Percentiles rank a stretch among this genome's conserved stretches.
Evolutionary conservation across 2,113 vertebrate species (phyloP).

Genomic region (Dipodomys spectabilis): DNA sequence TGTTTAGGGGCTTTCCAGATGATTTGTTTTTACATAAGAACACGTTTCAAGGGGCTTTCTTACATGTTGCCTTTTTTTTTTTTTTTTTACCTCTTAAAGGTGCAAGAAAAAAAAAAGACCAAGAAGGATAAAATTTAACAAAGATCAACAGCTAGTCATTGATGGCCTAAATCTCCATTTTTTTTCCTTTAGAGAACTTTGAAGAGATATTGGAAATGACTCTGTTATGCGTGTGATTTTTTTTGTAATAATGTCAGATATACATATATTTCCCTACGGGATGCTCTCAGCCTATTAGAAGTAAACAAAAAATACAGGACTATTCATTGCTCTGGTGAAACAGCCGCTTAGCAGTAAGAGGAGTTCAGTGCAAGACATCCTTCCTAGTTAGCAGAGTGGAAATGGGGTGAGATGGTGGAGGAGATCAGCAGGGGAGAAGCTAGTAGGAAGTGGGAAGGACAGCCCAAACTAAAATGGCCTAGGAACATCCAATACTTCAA

Average conservation of each 20-base stretch:
- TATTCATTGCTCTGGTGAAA: background rate
- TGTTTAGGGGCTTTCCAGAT: background rate
- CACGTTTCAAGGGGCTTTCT: background rate
- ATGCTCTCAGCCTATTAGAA: background rate
- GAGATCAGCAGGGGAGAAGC: rapidly evolving
- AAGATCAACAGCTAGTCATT: background rate
- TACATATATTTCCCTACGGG: background rate
- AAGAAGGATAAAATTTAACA: background rate
- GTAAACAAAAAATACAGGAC: background rate
- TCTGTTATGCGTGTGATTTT: background rate
- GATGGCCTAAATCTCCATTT: background rate
- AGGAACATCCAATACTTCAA: background rate
- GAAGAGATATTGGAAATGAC: background rate
- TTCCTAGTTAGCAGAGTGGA: background rate
- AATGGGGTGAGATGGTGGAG: rapidly evolving
- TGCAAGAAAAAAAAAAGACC: background rate
- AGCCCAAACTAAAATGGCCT: background rate
- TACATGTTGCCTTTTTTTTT: background rate
- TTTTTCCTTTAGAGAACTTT: background rate
- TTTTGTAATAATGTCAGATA: background rate
- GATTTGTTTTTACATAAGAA: background rate
- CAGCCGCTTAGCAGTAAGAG: background rate
- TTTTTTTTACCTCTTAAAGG: background rate
- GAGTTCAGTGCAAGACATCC: background rate
- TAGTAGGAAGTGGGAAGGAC: background rate